Evolutionary conservation across 2,888 invertebrate species (phyloP).

Genomic region (Eremobia ochroleuca): DNA sequence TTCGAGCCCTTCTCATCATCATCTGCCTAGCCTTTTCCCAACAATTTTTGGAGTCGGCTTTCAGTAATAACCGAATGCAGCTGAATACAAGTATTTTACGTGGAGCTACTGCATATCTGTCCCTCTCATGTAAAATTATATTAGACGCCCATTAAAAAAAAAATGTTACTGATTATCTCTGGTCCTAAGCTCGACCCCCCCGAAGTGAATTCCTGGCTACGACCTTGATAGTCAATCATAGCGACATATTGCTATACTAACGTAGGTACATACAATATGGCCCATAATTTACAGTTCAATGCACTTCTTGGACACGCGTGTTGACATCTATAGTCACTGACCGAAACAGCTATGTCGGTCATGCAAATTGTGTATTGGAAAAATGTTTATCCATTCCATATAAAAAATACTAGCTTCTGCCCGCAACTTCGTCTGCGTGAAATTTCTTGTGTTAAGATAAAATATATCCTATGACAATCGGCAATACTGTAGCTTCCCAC

Average conservation of each 20-base stretch:
- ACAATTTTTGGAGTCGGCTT: no score
- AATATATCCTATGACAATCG: not conserved
- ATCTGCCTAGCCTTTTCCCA: no score
- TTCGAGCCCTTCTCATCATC: no score
- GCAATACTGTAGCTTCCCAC: no score
- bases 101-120: no score
- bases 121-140: no score
- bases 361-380: conserved; percentile 18
- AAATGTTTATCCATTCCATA: not conserved
- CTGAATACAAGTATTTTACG: no score
- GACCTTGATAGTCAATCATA: not conserved
- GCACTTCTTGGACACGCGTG: conserved; percentile 46
- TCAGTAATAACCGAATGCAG: no score
- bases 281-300: conserved; percentile 55
- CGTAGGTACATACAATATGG: conserved; percentile 9
- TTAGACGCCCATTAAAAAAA: no score
- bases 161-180: no score
- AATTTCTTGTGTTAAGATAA: not conserved
- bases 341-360: conserved; percentile 51
- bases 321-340: conserved; percentile 48
- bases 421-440: not conserved
- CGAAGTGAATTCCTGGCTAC: not conserved
- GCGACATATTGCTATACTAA: not conserved
- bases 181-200: not conserved
- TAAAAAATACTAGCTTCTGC: not conserved